Percentiles rank a stretch among this genome's conserved stretches.
Conservation (phyloP, 2,888 invertebrate species). For the Colletes collaris region DNA sequence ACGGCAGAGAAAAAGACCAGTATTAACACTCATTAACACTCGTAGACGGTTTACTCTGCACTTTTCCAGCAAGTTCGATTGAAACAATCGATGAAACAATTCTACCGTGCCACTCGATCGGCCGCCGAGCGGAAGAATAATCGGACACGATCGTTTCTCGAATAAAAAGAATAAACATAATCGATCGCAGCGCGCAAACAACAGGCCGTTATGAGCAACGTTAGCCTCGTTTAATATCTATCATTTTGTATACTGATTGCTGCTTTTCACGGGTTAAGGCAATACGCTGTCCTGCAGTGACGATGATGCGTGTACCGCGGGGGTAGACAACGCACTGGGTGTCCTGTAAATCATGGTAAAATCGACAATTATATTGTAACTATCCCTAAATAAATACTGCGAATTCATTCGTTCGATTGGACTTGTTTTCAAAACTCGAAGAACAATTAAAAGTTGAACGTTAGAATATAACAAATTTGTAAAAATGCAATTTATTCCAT, state of each 20-base stretch:
- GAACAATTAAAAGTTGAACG: no score
- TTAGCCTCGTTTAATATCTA: constrained; percentile 63
- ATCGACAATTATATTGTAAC: no score
- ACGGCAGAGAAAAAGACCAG: neutral
- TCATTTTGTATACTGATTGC: constrained; percentile 64
- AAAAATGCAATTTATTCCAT: no score
- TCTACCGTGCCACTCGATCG: constrained; percentile 5
- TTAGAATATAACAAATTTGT: no score
- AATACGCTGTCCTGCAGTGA: constrained; percentile 54
- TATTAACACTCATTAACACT: neutral
- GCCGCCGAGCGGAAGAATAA: constrained; percentile 10
- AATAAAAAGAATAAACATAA: constrained; percentile 32
- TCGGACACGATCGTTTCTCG: constrained; percentile 5
- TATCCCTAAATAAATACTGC: no score
- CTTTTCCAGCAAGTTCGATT: neutral
- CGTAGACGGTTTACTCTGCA: neutral
- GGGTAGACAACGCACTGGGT: constrained; percentile 15
- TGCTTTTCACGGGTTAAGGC: constrained; percentile 44
- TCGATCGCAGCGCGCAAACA: constrained; percentile 43
- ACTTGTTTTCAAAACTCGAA: no score
- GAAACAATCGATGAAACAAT: constrained; percentile 4
- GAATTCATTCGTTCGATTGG: no score
- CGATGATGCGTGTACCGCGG: constrained; percentile 27
- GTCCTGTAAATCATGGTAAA: constrained; percentile 3
- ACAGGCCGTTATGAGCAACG: constrained; percentile 41